phyloP scores from a whole-genome alignment of 2,888 invertebrate genomes.

The Pasiphila rectangulata region DNA sequence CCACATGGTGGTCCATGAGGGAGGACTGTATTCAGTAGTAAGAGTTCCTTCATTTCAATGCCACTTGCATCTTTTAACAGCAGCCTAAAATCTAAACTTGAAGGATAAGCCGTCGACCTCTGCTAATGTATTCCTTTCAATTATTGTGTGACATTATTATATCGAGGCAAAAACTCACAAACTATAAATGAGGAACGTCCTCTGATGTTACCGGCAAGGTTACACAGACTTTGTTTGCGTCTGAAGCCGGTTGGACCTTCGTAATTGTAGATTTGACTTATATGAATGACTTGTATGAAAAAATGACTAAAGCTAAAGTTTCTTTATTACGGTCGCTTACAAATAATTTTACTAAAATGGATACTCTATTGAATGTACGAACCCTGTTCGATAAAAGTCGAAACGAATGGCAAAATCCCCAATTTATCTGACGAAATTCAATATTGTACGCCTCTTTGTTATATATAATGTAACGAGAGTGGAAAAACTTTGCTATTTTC shows the following conservation, averaged over 20 bases:
- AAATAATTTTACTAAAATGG: too few relatives aligned
- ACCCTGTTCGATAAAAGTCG: too few relatives aligned
- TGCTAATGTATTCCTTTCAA: slow-evolving; percentile 72
- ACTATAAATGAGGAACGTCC: slow-evolving; percentile 39
- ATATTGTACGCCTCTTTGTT: too few relatives aligned
- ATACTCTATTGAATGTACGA: too few relatives aligned
- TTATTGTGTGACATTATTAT: slow-evolving; percentile 68
- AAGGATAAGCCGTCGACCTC: slow-evolving; percentile 54
- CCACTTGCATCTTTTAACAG: not conserved
- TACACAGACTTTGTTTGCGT: slow-evolving; percentile 12
- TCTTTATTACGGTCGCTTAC: not conserved
- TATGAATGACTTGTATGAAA: slow-evolving; percentile 41
- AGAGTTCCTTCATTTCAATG: too few relatives aligned
- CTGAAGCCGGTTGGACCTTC: slow-evolving; percentile 10
- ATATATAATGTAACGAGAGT: too few relatives aligned
- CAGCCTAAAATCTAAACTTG: slow-evolving; percentile 24
- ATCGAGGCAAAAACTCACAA: slow-evolving; percentile 62
- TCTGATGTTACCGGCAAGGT: slow-evolving; percentile 33
- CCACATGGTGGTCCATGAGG: too few relatives aligned
- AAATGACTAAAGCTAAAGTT: slow-evolving; percentile 21
- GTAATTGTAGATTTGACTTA: slow-evolving; percentile 56
- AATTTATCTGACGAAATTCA: too few relatives aligned
- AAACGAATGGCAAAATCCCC: too few relatives aligned
- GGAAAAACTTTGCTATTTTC: too few relatives aligned
- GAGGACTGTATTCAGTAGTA: too few relatives aligned